A percentile compares a stretch with the other conserved stretches of the same genome.
Evolutionary conservation across 2,888 invertebrate species (phyloP).

Genomic region (Sarcophaga carnaria): DNA sequence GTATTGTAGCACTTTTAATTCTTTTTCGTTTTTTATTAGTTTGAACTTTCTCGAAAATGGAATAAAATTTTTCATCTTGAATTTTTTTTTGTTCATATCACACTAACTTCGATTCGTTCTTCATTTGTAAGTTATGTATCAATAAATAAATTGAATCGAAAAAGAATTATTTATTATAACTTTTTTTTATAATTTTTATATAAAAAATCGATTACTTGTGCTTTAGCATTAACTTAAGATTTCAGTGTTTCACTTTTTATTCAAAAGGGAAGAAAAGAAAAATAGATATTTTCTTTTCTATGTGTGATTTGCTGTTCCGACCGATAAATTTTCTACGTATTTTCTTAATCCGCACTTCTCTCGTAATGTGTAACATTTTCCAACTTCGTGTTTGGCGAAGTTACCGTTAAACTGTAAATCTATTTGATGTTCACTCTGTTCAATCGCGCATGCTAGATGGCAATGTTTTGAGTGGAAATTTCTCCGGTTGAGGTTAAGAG

Average conservation of each 20-base stretch:
- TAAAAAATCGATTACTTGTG: constrained; percentile 24
- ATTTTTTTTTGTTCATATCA: constrained; percentile 5
- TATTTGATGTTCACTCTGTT: constrained; percentile 35
- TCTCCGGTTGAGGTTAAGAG: constrained; percentile 63
- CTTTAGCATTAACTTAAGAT: not conserved
- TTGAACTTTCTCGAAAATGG: constrained; percentile 1
- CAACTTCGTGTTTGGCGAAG: constrained; percentile 68
- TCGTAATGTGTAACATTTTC: constrained; percentile 68
- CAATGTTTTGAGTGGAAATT: constrained; percentile 65
- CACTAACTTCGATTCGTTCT: not conserved
- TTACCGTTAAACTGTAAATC: constrained; percentile 60
- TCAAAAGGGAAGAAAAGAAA: constrained; percentile 24
- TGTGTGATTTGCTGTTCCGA: constrained; percentile 43
- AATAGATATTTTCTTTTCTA: constrained; percentile 15
- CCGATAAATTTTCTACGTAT: constrained; percentile 53
- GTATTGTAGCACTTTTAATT: not conserved
- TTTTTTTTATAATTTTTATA: constrained; percentile 10
- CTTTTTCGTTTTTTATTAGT: not conserved
- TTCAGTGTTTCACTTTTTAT: constrained; percentile 31
- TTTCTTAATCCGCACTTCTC: constrained; percentile 67
- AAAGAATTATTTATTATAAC: not conserved
- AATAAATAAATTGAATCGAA: not conserved
- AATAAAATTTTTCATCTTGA: constrained; percentile 1
- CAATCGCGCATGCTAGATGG: constrained; percentile 51
- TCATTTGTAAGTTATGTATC: too few species aligned